Percentiles rank a stretch among this genome's conserved stretches.
These are phyloP conservation scores for Yoshiicerus persimilis DNA, from an alignment of 1,140 invertebrate species.

Conservation along the genomic window DNA sequence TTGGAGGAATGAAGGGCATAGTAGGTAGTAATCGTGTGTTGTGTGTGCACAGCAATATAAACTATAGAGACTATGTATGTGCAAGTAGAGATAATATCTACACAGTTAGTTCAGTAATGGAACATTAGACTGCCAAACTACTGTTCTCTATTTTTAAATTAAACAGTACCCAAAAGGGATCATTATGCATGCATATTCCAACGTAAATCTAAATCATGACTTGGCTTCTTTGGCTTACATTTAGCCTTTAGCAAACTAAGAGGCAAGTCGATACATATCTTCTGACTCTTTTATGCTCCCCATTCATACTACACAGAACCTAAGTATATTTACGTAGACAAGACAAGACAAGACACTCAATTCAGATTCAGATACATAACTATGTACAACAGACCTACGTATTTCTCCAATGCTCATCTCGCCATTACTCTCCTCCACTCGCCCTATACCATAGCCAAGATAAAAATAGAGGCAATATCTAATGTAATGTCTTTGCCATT, in stretches of 20 bases:
- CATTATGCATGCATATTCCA: slow-evolving; percentile 13
- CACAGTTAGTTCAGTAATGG: background rate
- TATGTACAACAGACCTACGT: background rate
- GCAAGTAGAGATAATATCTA: background rate
- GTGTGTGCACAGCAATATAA: background rate
- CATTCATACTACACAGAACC: background rate
- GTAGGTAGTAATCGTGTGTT: background rate
- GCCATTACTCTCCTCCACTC: background rate
- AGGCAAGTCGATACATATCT: background rate
- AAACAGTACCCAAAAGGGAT: slow-evolving; percentile 13
- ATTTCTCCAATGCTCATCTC: background rate
- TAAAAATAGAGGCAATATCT: background rate
- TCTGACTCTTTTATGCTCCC: background rate
- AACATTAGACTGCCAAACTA: background rate
- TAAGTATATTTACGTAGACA: background rate
- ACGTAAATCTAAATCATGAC: slow-evolving; percentile 20
- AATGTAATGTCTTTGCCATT: slow-evolving; percentile 9
- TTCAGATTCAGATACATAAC: background rate
- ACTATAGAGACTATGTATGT: background rate
- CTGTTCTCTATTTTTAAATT: slow-evolving; percentile 7
- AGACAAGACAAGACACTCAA: background rate
- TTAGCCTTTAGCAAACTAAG: background rate
- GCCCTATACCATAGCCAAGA: background rate
- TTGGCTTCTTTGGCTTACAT: background rate
- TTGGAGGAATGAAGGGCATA: background rate